A percentile compares a stretch with the other conserved stretches of the same genome.
Conservation (phyloP, 2,888 invertebrate species). For the Phalera bucephala region DNA sequence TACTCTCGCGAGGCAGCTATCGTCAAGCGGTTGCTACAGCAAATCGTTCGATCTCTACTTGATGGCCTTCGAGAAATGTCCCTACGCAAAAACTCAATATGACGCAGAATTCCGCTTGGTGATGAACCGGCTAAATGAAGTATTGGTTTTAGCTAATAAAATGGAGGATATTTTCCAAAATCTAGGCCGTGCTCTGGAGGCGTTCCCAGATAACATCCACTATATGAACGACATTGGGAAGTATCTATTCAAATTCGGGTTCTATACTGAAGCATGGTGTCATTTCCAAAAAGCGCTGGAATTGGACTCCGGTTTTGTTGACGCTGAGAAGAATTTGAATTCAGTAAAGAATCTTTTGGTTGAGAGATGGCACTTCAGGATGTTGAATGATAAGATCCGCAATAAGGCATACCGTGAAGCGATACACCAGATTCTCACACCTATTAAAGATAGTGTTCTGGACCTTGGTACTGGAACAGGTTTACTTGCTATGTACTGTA, state of each 20-base stretch:
- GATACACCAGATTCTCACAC: slow-evolving; percentile 79
- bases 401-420: slow-evolving; percentile 87
- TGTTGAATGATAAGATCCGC: slow-evolving; percentile 89
- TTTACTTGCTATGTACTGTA: slow-evolving; percentile 87
- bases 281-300: slow-evolving; percentile 81
- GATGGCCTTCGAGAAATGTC: slow-evolving; percentile 49
- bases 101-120: slow-evolving; percentile 54
- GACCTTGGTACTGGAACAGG: slow-evolving; percentile 92
- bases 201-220: slow-evolving; percentile 52
- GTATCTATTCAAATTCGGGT: slow-evolving; percentile 77
- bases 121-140: slow-evolving; percentile 44
- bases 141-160: slow-evolving; percentile 38
- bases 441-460: slow-evolving; percentile 77
- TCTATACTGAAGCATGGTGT: slow-evolving; percentile 79
- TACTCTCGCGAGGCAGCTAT: slow-evolving; percentile 44
- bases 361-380: slow-evolving; percentile 92
- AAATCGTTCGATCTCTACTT: slow-evolving; percentile 60
- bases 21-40: slow-evolving; percentile 38
- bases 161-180: slow-evolving; percentile 57
- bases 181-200: slow-evolving; percentile 46
- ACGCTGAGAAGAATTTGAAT: slow-evolving; percentile 86
- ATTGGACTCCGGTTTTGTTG: slow-evolving; percentile 75
- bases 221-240: slow-evolving; percentile 65
- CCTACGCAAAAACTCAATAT: slow-evolving; percentile 32
- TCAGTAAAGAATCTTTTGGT: slow-evolving; percentile 86